Evolutionary conservation across 2,113 vertebrate species (phyloP), one percentile per base, ranked within the genome.

Genomic region (Epinephelus fuscoguttatus): DNA sequence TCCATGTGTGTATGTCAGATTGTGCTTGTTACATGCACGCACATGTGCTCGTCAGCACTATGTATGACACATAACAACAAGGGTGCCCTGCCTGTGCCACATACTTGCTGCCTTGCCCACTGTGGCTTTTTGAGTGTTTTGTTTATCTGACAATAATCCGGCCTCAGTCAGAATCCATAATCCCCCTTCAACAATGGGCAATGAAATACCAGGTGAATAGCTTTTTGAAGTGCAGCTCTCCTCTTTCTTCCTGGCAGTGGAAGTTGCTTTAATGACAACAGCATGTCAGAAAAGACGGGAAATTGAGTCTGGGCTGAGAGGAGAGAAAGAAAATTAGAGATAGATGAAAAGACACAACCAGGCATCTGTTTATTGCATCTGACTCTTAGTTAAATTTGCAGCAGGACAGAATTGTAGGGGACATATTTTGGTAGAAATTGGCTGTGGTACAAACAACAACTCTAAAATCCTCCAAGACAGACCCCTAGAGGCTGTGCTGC

Each of bases 131-230:
- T 60, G 23, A 74, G 30, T 64, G 60, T 69, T 84, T 84, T 89
- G 83, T 82, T 89, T 86, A 71, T 85, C 37, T 74, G 25, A 70
- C 69, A 70, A 76, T 92, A 87, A 91, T 88, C 86, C 55, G 9
- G 19, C 62, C 75, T 83, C 40, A 84, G 64, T 84, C 64, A 81
- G 40, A 91, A 68, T 78, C 59, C 70, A 57, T 84, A 85, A 91
- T 91, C 77, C 80, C 23, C 9, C 40, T 18, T 9, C 56, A 75
- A 47, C 53, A 73, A 72, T 71, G n/a, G 49, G 52, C 66, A 79
- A 17, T 55, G n/a, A 73, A 78, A 66, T 25, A 78, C 5, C 21
- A 82, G 82, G 75, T 87, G 70, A 79, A 73, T 40, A 62, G 49
- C 61, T 63, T 80, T 84, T 62, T 78, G 25, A 71, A 73, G 13